Conservation (phyloP, 2,113 vertebrate species). For the Abramis brama region DNA sequence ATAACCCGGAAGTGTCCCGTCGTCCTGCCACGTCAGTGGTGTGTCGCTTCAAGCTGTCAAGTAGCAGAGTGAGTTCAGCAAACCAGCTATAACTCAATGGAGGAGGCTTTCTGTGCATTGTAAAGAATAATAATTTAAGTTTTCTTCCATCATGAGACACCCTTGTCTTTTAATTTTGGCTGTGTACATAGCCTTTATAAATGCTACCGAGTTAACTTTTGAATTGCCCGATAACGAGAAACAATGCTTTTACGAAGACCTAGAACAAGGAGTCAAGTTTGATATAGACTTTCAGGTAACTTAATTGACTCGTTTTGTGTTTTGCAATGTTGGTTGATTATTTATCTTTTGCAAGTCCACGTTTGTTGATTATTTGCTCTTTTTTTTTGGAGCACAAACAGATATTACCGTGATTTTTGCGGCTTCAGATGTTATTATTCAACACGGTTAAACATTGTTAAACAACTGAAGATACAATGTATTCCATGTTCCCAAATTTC, state of each 20-base stretch:
- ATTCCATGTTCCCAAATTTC: neutral
- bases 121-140: neutral
- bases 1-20: constrained; percentile 67
- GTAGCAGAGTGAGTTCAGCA: neutral
- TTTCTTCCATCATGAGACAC: constrained; percentile 40
- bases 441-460: neutral
- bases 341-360: neutral
- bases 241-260: constrained; percentile 80
- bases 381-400: neutral
- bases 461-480: neutral
- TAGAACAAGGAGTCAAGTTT: constrained; percentile 71
- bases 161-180: constrained; percentile 53
- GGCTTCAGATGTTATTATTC: neutral
- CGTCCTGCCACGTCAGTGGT: constrained; percentile 75
- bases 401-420: neutral
- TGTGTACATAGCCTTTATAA: constrained; percentile 53
- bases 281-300: constrained; percentile 77
- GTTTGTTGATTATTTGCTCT: neutral
- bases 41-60: neutral
- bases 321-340: neutral
- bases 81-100: neutral
- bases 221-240: constrained; percentile 77
- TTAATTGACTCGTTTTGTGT: constrained; percentile 23
- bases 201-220: constrained; percentile 75
- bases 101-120: neutral